Evolutionary conservation across 2,888 invertebrate species (phyloP), one percentile per base, ranked within the genome.

Genomic region (Pterostichus madidus): DNA sequence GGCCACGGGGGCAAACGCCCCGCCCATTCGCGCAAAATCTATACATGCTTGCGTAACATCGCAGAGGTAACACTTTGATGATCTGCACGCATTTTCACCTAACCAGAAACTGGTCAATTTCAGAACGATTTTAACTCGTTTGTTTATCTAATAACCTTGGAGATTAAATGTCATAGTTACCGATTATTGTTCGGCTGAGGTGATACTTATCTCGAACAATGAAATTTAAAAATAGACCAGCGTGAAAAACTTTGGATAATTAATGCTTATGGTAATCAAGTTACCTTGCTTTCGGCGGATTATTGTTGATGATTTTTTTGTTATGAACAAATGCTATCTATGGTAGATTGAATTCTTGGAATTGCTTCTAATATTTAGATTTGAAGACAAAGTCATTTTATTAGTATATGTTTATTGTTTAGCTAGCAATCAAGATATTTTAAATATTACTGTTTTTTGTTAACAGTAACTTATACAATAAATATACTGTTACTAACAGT

Each of bases 41-140:
- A 85, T 85, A 85, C 83, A 75, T 80, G 80, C 83, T 85, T 85
- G 85, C 85, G 85, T 85, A 85, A 85, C 83, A 85, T 8, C 53
- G 59, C 44, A 17, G 17, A 56, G 56, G 77, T 61, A 78, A 46
- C 56, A 32, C 5, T 53, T 56, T 77, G 49, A 49, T 31, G 32
- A 17, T 75, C 52, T 52, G 24, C n/a, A 32, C 75, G 17, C n/a
- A 73, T 13, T 24, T n/a, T n/a, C 5, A 35, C 68, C 68, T 1
- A 39, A 44, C 17, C 17, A 7, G 39, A 71, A 44, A 44, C 68
- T 71, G 44, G 17, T 10, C 44, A 71, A 13, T 44, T 64, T 64
- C 35, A 31, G 17, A 13, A n/a, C n/a, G 11, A 13, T 49, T 49
- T n/a, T 13, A 59, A 35, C 32, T 35, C 32, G 64, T 35, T 56